Evolutionary conservation across 2,888 invertebrate genomes (phyloP).

Genomic region (Timema podura): DNA sequence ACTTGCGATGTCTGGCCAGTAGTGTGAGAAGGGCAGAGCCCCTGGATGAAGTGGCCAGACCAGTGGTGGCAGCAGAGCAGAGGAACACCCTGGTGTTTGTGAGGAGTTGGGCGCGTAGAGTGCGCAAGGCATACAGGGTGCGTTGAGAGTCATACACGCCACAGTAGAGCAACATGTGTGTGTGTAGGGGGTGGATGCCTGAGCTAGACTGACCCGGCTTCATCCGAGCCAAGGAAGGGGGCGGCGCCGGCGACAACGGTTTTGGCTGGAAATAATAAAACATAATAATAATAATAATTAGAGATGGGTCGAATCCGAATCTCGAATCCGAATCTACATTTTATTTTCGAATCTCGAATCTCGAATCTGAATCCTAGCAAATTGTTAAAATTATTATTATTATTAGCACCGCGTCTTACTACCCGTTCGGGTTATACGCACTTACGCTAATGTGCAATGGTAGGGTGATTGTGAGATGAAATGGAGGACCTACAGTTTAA

Average conservation of each 20-base stretch:
- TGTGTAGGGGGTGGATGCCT: constrained; percentile 70
- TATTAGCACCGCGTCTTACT: too few species aligned
- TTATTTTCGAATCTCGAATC: too few species aligned
- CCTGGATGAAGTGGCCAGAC: constrained; percentile 53
- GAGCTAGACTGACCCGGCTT: not conserved
- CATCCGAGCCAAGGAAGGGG: not conserved
- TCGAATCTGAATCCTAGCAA: too few species aligned
- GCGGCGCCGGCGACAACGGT: not conserved
- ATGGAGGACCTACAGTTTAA: too few species aligned
- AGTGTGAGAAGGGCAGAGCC: constrained; percentile 56
- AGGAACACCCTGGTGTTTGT: constrained; percentile 69
- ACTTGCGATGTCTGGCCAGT: constrained; percentile 71
- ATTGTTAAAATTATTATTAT: too few species aligned
- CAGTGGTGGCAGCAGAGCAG: constrained; percentile 71
- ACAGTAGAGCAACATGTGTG: constrained; percentile 77
- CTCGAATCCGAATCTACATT: too few species aligned
- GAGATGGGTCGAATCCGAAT: too few species aligned
- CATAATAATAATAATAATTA: too few species aligned
- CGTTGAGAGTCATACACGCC: constrained; percentile 73
- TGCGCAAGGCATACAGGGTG: constrained; percentile 68
- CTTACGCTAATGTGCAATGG: too few species aligned
- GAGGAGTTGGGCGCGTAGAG: constrained; percentile 65
- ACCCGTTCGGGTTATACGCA: too few species aligned
- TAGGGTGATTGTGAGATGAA: too few species aligned
- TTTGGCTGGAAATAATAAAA: not conserved